phyloP scores from a whole-genome alignment of 2,888 invertebrate genomes.

The Patella depressa region DNA sequence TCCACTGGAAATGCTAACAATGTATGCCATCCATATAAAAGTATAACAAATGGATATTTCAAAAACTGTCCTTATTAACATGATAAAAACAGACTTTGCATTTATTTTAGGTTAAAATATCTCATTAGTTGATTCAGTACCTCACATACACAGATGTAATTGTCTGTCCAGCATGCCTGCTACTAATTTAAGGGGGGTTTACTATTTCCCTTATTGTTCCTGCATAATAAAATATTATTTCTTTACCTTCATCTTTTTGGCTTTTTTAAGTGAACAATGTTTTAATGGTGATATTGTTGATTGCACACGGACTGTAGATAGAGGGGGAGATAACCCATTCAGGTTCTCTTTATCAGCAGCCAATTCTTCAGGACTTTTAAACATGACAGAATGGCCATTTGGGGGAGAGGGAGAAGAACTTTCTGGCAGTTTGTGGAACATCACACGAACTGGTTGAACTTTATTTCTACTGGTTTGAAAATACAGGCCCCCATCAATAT shows the following conservation, averaged over 20 bases:
- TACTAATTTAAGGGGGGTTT: too few species aligned
- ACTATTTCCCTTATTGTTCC: too few species aligned
- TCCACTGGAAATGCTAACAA: too few species aligned
- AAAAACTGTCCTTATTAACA: too few species aligned
- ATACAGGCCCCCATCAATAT: conserved; percentile 57
- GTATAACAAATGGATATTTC: too few species aligned
- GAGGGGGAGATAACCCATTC: conserved; percentile 12
- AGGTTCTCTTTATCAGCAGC: conserved; percentile 15
- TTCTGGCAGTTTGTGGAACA: conserved; percentile 44
- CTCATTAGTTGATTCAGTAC: too few species aligned
- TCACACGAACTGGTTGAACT: conserved; percentile 50
- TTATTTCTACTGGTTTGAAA: conserved; percentile 53
- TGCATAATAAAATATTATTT: too few species aligned
- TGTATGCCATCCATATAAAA: too few species aligned
- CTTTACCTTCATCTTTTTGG: conserved; percentile 18
- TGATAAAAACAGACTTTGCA: too few species aligned
- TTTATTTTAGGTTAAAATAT: too few species aligned
- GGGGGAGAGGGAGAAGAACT: conserved; percentile 17
- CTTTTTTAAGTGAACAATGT: conserved; percentile 18
- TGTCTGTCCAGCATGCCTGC: too few species aligned
- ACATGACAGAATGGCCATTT: neutral
- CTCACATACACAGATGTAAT: too few species aligned
- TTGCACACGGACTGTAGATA: neutral
- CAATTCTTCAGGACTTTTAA: neutral
- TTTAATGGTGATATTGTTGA: conserved; percentile 9